Base-by-base conservation (phyloP, 2,888 invertebrate species). In the Agrilus cyanescens region DNA sequence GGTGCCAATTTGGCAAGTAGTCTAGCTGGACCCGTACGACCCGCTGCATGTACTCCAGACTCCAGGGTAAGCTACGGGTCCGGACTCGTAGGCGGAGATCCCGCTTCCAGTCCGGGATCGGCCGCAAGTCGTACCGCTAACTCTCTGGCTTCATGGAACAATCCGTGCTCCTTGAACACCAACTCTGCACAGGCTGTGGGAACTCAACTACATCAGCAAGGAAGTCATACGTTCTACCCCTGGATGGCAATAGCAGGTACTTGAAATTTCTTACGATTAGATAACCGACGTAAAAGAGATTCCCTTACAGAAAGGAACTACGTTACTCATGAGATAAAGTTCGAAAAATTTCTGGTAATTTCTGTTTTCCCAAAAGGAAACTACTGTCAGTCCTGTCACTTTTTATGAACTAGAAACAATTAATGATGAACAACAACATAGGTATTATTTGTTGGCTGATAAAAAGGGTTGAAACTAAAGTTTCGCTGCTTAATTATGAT, bases 241-340 rank as follows among this genome's bases (percentile, higher is more conserved):
- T 93, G 93, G 93, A 93, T 93, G 93, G 91, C 91, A 73, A 91
- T 93, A 77, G 91, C 91, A 91, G 93, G 93, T 91, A 45, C 8
- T 43, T 43, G 15, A n/a, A 15, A 37, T 35, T 13, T 31, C 2
- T 10, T 25, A 25, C 3, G 8, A 10, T 25, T 20, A 20, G 20
- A 20, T 4, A 20, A 7, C 5, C 20, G 10, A 25, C 25, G 25
- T 25, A 25, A 25, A 10, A 2, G 8, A 25, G 8, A 25, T 25
- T 25, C 2, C 10, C 25, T 25, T 25, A 8, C 10, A 25, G 25
- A 25, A 25, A 25, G 25, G 25, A 25, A 25, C 25, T 10, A 25
- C 8, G 3, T 25, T 20, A n/a, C n/a, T n/a, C n/a, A n/a, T 20
- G 6, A 25, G 4, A 25, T 10, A 25, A 25, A 3, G 20, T 20